Evolutionary conservation across 2,797 vertebrate genomes (phyloP).

Genomic region (Chrysocyon brachyurus): DNA sequence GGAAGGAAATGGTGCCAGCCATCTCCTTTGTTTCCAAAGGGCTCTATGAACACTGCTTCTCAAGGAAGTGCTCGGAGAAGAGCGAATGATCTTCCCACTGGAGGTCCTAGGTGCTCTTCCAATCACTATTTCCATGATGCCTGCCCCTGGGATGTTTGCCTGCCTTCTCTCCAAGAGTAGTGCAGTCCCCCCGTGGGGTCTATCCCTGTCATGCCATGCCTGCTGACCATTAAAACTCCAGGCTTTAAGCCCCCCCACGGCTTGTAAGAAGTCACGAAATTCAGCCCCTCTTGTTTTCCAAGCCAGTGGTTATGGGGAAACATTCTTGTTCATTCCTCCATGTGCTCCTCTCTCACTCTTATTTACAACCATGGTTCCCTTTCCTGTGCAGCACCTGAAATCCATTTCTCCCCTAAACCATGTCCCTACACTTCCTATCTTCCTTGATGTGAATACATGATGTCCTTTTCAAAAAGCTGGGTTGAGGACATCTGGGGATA

Average conservation of each 20-base stretch:
- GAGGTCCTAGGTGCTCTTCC: not conserved
- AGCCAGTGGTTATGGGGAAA: not conserved
- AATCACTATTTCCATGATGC: not conserved
- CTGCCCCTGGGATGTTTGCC: not conserved
- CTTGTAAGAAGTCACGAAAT: not conserved
- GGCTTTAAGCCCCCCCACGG: not conserved
- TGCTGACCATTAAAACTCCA: not conserved
- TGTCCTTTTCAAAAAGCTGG: not conserved
- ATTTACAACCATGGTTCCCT: not conserved
- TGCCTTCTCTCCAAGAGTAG: not conserved
- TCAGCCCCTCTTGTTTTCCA: not conserved
- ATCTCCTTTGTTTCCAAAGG: not conserved
- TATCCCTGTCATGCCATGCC: not conserved
- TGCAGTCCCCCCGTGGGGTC: not conserved
- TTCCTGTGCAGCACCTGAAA: not conserved
- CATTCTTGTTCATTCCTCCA: not conserved
- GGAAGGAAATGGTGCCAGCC: not conserved
- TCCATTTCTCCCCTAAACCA: not conserved
- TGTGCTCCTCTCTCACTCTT: not conserved
- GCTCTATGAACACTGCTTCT: not conserved
- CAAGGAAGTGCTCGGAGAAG: not conserved
- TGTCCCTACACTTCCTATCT: not conserved
- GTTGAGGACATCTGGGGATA: not conserved
- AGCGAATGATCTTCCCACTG: not conserved
- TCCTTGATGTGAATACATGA: not conserved